Base-by-base conservation (phyloP, 2,888 invertebrate species). In the Ommatoiulus sabulosus region DNA sequence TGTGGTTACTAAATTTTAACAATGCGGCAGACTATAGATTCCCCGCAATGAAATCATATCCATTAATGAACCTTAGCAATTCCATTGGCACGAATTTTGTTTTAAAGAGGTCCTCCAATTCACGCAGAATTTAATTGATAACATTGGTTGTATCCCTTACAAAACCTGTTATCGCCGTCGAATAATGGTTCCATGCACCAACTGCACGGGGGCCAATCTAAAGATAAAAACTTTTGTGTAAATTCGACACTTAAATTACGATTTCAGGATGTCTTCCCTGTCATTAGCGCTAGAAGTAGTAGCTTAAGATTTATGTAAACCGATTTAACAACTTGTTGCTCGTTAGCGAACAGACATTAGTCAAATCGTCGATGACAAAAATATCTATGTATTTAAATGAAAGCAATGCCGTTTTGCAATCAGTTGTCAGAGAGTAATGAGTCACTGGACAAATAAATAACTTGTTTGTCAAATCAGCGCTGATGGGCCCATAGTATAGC, bases 221-320 rank as follows among this genome's bases (percentile, higher is more conserved):
- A 72, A 72, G 72, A 72, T 72, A 72, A 72, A n/a, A 10, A 12
- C 72, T 24, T 72, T 72, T 72, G 72, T 72, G 72, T 72, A 72
- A 72, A 72, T 72, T 72, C 72, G 24, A 6, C 72, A 72, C 72
- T 72, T 72, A 72, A 72, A 72, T 72, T 72, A 72, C 72, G 72
- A 72, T 72, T 24, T 72, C 72, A 72, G 72, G 72, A 72, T 72
- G 72, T 72, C 72, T n/a, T 72, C 72, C 7, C 8, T 72, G 72
- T 72, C 72, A 72, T 72, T 72, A 72, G n/a, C 7, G 72, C 24
- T 72, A 24, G 72, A 72, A 72, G 24, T 72, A 72, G 72, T 72
- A 63, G 72, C 72, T 72, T 24, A 72, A 72, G 72, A 72, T 72
- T 72, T 72, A 72, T 72, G 72, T 72, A 72, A 72, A 72, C 24